Conservation (phyloP, 2,888 invertebrate genomes). For the Phasia obesa region DNA sequence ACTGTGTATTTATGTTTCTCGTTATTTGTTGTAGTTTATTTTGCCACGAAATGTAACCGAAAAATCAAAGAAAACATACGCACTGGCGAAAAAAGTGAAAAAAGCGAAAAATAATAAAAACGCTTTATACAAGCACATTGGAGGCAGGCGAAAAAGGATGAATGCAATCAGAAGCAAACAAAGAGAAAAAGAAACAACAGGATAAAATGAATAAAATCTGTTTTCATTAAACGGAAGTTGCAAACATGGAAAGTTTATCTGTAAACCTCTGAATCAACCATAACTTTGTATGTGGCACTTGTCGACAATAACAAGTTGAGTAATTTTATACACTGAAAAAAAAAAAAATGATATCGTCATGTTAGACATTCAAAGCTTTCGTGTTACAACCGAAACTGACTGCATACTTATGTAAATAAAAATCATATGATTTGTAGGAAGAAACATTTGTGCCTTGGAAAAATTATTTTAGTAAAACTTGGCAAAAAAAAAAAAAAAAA, state of each 20-base stretch:
- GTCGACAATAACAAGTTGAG: not conserved
- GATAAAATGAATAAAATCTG: constrained; percentile 19
- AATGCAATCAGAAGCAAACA: constrained; percentile 13
- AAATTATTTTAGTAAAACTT: too few species aligned
- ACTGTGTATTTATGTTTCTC: constrained; percentile 19
- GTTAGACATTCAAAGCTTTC: too few species aligned
- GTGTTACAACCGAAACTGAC: too few species aligned
- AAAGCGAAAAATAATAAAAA: constrained; percentile 42
- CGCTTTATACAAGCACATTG: constrained; percentile 39
- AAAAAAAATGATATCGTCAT: not conserved
- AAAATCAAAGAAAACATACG: constrained; percentile 74
- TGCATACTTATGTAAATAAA: too few species aligned
- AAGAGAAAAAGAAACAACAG: not conserved
- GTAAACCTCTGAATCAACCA: constrained; percentile 61
- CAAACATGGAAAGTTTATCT: constrained; percentile 63
- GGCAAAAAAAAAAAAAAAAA: too few species aligned
- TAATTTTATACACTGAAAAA: constrained; percentile 12
- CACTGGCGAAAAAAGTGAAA: constrained; percentile 34
- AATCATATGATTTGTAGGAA: too few species aligned
- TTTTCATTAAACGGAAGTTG: constrained; percentile 62
- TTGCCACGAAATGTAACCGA: constrained; percentile 74
- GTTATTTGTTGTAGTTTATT: constrained; percentile 70
- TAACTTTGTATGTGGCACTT: constrained; percentile 36
- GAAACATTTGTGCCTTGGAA: too few species aligned
- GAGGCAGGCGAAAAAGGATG: constrained; percentile 3